Evolutionary conservation across 1,140 invertebrate genomes (phyloP), one percentile per base, ranked within the genome.

Genomic region (Hylaeus volcanicus): DNA sequence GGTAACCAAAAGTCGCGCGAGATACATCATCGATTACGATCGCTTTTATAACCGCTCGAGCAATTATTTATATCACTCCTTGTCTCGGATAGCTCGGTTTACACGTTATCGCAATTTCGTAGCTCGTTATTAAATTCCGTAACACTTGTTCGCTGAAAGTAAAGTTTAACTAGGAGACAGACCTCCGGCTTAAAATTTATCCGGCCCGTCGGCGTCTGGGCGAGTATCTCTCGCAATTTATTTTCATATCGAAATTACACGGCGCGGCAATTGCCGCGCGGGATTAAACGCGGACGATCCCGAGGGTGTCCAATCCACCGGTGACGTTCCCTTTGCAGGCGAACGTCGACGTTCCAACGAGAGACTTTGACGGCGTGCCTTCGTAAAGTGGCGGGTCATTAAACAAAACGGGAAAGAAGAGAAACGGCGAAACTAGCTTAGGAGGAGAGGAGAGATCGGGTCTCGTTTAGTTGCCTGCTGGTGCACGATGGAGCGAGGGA

Each of bases 341-440:
- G 64, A 66, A 48, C 64, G 43, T 48, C 8, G 64, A 51, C 64
- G 64, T 48, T 66, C 65, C 51, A 68, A 68, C 65, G 65, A 68
- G 45, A 48, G 58, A 68, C 45, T 68, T 51, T 68, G 65, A 68
- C 15, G 65, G 15, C 3, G 45, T 45, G 8, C 9, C n/a, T 45
- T 37, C 45, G 65, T 51, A 51, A 51, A 68, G 65, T 45, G 65
- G 15, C 65, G 65, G 45, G 26, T 68, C 45, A n/a, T 66, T 48
- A 26, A 64, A 64, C n/a, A 48, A 66, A 66, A 26, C 11, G 37
- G 8, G 8, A 11, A 39, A 9, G 2, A 15, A 51, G 11, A 37
- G n/a, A 55, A 37, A 39, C 2, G 26, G 12, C 3, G 6, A 6
- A 65, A 11, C 26, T 4, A 39, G 37, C n/a, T 15, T 0, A 0